Evolutionary conservation across 2,888 invertebrate species (phyloP), one percentile per base, ranked within the genome.

Genomic region (Troides helena): DNA sequence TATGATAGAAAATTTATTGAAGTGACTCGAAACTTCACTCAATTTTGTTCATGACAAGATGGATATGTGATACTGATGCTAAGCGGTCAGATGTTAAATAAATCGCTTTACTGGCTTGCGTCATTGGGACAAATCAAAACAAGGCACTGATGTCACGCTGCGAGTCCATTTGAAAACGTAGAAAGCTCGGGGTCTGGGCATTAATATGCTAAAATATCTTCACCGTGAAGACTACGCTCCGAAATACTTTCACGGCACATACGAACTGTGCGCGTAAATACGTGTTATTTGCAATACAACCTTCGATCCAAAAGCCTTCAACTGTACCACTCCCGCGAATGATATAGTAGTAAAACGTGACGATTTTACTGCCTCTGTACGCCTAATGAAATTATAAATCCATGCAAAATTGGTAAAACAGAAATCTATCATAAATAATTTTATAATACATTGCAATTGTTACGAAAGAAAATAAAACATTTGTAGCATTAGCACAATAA

Each of bases 171-270:
- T 75, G 75, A 80, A 84, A 79, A 76, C 82, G 85, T 90, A 90
- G 91, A 92, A 91, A 92, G 90, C 89, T 86, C 75, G 77, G 73
- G 77, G 79, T 78, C 82, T 75, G 75, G 73, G 78, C 84, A 89
- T 90, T 88, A 88, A 86, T 90, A 91, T 92, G 88, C 86, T 87
- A 90, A 90, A 87, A 87, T 86, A 87, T 88, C 82, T 87, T 85
- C 78, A 80, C 82, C 72, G 85, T 83, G 83, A 89, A 90, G 83
- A 87, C 84, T 84, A 80, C 84, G 85, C 80, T 83, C 83, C 87
- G 77, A 90, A 90, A 90, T 88, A 92, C 92, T 92, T 92, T 92
- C 92, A 90, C 91, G 84, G 81, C 84, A 83, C 80, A 85, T 79
- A 76, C 84, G 80, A 77, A 85, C 87, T 88, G 79, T 84, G 88